Conservation (phyloP, 1,140 invertebrate genomes). For the Plutomurus gul region DNA sequence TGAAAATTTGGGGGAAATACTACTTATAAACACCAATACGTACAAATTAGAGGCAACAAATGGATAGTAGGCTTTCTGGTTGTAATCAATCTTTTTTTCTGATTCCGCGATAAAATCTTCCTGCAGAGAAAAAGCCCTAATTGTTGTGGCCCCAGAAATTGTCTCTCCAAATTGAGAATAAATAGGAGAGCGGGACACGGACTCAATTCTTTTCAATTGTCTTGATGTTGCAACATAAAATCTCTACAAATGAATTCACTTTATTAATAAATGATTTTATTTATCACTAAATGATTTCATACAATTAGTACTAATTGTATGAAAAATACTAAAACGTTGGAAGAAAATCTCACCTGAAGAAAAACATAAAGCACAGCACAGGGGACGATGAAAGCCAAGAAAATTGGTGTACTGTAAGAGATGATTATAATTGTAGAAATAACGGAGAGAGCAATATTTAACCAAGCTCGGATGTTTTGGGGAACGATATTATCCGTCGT, state of each 20-base stretch:
- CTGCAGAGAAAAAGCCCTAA: slow-evolving; percentile 53
- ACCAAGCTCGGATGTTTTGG: slow-evolving; percentile 65
- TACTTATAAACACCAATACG: neutral
- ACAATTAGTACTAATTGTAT: neutral
- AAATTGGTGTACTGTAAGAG: slow-evolving; percentile 61
- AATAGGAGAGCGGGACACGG: slow-evolving; percentile 66
- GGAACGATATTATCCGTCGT: slow-evolving; percentile 70
- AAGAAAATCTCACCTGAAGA: slow-evolving; percentile 63
- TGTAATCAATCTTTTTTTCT: slow-evolving; percentile 56
- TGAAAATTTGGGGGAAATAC: neutral
- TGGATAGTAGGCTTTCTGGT: slow-evolving; percentile 58
- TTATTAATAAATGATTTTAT: too few species aligned
- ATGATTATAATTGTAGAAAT: slow-evolving; percentile 63
- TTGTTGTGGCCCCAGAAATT: slow-evolving; percentile 56
- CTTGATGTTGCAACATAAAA: slow-evolving; percentile 67
- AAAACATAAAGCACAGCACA: slow-evolving; percentile 64
- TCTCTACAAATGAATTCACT: slow-evolving; percentile 57
- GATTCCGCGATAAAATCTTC: slow-evolving; percentile 56
- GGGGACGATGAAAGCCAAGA: slow-evolving; percentile 63
- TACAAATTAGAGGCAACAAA: slow-evolving; percentile 57
- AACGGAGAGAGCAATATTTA: slow-evolving; percentile 60
- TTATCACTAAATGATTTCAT: neutral
- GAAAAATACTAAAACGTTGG: too few species aligned
- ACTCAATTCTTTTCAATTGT: slow-evolving; percentile 68
- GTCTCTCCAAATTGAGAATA: slow-evolving; percentile 70